Base-by-base conservation (phyloP, 1,140 invertebrate species). In the Lethrus apterus region DNA sequence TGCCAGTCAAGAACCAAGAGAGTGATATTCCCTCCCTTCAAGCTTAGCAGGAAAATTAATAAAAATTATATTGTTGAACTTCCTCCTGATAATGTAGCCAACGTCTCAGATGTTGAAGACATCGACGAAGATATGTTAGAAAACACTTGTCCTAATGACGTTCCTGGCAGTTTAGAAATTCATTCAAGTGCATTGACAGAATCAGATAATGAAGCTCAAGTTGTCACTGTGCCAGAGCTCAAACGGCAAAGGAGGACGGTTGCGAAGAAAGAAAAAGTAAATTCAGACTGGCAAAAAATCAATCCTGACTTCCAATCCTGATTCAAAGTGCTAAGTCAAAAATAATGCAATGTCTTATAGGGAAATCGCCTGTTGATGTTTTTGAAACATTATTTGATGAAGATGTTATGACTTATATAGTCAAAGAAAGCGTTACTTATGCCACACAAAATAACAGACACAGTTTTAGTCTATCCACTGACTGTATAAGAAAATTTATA, bases 381-480 rank as follows among this genome's bases (percentile, higher is more conserved):
- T 36, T 46, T 46, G 44, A 46, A 46, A 46, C 15, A 8, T 29
- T 46, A 18, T 46, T 46, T 21, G 32, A 46, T 18, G 42, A 30
- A 44, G 42, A 44, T 4, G 9, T 44, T 3, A 14, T 44, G 17
- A 44, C 26, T 31, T 26, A 33, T 21, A 45, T 45, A 5, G 43
- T 33, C 15, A 46, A 21, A 46, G 33, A 46, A 46, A 46, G 44
- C 18, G 32, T 46, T 10, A 24, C 18, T 36, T 36, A 46, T 15
- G 44, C 34, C 18, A 20, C 23, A 4, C 24, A 38, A 26, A 56
- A 64, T 19, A 67, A 64, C 10, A 20, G 34, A 38, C 44, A 35
- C 30, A 17, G 13, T 24, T 36, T 46, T 46, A 26, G 10, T 29
- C 15, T 38, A 4, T 46, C 44, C 24, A n/a, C 14, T 18, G 10